Percentiles rank a stretch among this genome's conserved stretches.
Conservation (phyloP, 2,797 vertebrate genomes). For the Alouatta caraya region DNA sequence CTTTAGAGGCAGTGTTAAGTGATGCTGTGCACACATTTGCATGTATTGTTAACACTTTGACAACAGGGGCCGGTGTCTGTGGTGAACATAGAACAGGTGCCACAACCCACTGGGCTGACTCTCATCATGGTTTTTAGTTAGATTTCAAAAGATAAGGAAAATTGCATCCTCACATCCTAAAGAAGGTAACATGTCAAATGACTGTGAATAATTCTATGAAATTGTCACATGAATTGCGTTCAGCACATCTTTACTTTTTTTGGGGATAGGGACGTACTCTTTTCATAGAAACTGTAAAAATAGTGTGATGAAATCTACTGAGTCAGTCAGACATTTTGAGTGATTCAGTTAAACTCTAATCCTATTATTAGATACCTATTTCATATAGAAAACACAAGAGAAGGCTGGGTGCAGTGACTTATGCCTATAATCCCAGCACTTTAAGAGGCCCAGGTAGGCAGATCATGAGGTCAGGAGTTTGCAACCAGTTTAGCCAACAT, state of each 20-base stretch:
- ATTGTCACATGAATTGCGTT: background rate
- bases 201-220: background rate
- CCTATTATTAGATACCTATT: background rate
- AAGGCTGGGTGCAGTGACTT: background rate
- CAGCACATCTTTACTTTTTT: background rate
- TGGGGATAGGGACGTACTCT: background rate
- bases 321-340: background rate
- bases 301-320: background rate
- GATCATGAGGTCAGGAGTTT: background rate
- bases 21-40: background rate
- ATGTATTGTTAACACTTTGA: conserved; percentile 6
- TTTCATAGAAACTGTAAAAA: background rate
- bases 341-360: background rate
- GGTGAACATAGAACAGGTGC: background rate
- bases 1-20: background rate
- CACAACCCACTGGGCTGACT: background rate
- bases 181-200: background rate
- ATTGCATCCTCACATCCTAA: background rate
- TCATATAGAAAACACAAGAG: background rate
- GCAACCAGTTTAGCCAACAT: background rate
- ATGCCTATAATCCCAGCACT: background rate
- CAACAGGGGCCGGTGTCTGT: background rate
- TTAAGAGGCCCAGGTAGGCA: accelerated
- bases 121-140: background rate
- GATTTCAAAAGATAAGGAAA: background rate